Evolutionary conservation across 2,113 vertebrate species (phyloP), one percentile per base, ranked within the genome.

Genomic region (Lepisosteus osseus): DNA sequence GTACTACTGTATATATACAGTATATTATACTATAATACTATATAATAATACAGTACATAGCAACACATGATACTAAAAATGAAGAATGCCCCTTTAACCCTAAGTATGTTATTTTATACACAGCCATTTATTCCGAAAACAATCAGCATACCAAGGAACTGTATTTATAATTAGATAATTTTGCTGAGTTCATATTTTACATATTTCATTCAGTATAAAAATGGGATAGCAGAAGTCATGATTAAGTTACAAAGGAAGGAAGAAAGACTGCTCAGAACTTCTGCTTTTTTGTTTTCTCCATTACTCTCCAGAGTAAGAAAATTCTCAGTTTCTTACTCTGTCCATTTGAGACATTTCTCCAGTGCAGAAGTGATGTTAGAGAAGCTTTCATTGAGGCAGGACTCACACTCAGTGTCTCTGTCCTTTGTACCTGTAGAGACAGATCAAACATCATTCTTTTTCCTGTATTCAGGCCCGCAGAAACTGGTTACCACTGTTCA

Each of bases 341-440:
- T 86, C 81, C 76, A 82, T 29, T 45, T 4, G 54, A 0, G 3
- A 41, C 90, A 92, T 12, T 0, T 8, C 0, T 1, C 3, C 0
- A 8, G 0, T 67, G 61, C 71, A 0, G 84, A 84, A 3, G 0
- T 15, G 3, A 11, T 12, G 6, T 0, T 17, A 12, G 85, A 87
- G 70, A 86, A 91, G 0, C 68, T 80, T 1, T 77, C 84, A 0
- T 11, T 0, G 0, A 69, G 70, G 61, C 90, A 92, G 55, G 15
- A 4, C 11, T 70, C 8, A 65, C 90, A 92, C 66, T 68, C 66
- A 0, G 82, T 88, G 72, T 92, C 84, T 0, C n/a, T 12, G 0
- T 1, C 66, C 0, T 74, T 3, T 42, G 40, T 0, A 9, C 0
- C 15, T 7, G 13, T 43, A 3, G 40, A 72, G 54, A 15, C 47